A percentile compares a stretch with the other conserved stretches of the same genome.
phyloP scores from a whole-genome alignment of 2,888 invertebrate genomes.

The Iphiclides podalirius region DNA sequence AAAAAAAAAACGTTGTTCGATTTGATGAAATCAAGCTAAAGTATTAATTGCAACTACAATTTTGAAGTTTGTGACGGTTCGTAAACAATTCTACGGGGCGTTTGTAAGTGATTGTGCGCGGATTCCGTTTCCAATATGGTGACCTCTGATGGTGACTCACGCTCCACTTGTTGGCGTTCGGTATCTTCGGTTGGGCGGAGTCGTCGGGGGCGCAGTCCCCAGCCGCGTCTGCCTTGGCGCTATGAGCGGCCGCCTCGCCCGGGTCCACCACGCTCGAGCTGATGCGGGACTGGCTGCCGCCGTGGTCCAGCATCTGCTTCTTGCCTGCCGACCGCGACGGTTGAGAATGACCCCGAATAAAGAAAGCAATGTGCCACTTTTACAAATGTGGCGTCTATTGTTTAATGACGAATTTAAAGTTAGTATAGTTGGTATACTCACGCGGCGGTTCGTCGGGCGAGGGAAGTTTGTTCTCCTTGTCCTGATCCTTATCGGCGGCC shows the following conservation, averaged over 20 bases:
- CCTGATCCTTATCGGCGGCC: conserved; percentile 65
- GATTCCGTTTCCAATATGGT: too few species aligned
- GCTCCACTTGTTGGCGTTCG: conserved; percentile 62
- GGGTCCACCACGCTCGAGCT: conserved; percentile 49
- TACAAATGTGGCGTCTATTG: too few species aligned
- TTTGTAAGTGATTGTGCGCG: too few species aligned
- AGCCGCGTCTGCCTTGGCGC: conserved; percentile 24
- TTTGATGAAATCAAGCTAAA: too few species aligned
- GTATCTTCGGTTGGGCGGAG: conserved; percentile 38
- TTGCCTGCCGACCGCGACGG: conserved; percentile 46
- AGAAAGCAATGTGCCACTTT: too few species aligned
- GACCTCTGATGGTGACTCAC: too few species aligned
- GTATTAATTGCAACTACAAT: too few species aligned
- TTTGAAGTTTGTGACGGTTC: too few species aligned
- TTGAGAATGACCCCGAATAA: too few species aligned
- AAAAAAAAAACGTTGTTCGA: too few species aligned
- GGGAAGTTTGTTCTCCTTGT: conserved; percentile 76
- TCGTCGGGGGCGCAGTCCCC: conserved; percentile 25
- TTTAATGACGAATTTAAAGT: too few species aligned
- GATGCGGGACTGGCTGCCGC: conserved; percentile 49
- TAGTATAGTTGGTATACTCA: conserved; percentile 62
- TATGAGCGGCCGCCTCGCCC: conserved; percentile 18
- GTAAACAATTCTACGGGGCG: too few species aligned
- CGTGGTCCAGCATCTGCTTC: conserved; percentile 60
- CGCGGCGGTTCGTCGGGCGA: conserved; percentile 87